Percentiles rank a stretch among this genome's conserved stretches.
Conservation (phyloP, 2,888 invertebrate genomes). For the Nematopogon swammerdamellus region DNA sequence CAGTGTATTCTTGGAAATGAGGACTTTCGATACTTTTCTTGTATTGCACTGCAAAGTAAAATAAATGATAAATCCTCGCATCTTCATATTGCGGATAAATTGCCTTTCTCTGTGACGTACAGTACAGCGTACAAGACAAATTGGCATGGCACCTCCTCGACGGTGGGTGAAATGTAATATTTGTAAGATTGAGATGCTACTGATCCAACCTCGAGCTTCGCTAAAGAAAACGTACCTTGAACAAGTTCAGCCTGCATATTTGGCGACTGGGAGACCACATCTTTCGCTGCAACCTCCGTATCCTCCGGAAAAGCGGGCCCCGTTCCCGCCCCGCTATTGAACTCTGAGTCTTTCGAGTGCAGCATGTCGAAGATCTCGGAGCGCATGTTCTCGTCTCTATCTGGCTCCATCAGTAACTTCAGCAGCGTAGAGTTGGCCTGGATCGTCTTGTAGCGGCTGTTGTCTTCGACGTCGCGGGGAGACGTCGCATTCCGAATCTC, state of each 20-base stretch:
- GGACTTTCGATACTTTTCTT: too few relatives aligned
- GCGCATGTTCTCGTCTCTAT: not conserved
- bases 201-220: too few relatives aligned
- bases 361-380: slow-evolving; percentile 49
- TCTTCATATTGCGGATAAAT: too few relatives aligned
- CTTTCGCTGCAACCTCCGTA: slow-evolving; percentile 26
- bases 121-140: too few relatives aligned
- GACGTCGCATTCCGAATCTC: not conserved
- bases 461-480: slow-evolving; percentile 37
- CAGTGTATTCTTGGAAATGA: too few relatives aligned
- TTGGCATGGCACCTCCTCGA: too few relatives aligned
- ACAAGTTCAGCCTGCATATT: slow-evolving; percentile 40
- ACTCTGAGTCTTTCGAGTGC: slow-evolving; percentile 32
- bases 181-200: too few relatives aligned
- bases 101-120: too few relatives aligned
- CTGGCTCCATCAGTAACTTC: slow-evolving; percentile 23
- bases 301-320: slow-evolving; percentile 44
- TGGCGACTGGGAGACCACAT: slow-evolving; percentile 22
- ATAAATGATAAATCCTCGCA: too few relatives aligned
- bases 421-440: slow-evolving; percentile 45
- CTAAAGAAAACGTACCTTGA: slow-evolving; percentile 43
- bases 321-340: slow-evolving; percentile 31
- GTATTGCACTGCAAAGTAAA: too few relatives aligned
- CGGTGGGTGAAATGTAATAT: too few relatives aligned
- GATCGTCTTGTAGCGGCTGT: slow-evolving; percentile 46